These are phyloP conservation scores for Drosophila athabasca DNA, from an alignment of 1,140 invertebrate species.

Conservation along the genomic window DNA sequence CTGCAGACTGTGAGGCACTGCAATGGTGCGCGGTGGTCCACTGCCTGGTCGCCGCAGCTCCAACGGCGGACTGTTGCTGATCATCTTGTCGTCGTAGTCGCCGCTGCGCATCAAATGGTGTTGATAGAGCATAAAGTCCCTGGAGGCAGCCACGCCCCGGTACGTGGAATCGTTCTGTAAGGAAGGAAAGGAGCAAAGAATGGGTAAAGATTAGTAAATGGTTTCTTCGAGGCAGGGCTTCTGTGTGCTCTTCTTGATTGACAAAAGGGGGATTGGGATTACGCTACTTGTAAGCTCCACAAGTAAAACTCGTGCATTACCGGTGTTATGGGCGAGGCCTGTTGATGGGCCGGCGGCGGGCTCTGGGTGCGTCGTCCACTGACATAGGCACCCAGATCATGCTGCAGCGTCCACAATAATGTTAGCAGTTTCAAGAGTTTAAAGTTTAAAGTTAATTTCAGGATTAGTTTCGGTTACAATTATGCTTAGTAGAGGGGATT, in stretches of 20 bases:
- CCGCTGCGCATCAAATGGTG: constrained; percentile 87
- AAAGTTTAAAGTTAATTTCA: constrained; percentile 33
- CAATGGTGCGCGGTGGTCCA: constrained; percentile 72
- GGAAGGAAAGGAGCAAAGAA: background rate
- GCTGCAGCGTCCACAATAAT: constrained; percentile 80
- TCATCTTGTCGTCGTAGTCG: constrained; percentile 83
- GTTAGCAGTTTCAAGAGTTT: constrained; percentile 20
- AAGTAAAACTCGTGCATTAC: constrained; percentile 85
- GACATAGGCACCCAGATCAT: constrained; percentile 84
- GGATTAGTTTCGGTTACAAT: constrained; percentile 9
- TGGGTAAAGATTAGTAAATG: background rate
- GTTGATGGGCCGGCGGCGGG: constrained; percentile 90
- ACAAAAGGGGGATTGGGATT: constrained; percentile 44
- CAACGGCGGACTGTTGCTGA: constrained; percentile 88
- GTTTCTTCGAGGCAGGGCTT: background rate
- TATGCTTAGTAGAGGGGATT: background rate
- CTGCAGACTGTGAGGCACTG: constrained; percentile 86
- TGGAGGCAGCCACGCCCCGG: constrained; percentile 74
- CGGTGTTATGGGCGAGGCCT: constrained; percentile 90
- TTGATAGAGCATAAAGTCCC: constrained; percentile 87
- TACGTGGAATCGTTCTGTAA: constrained; percentile 87
- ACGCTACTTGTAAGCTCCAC: constrained; percentile 74
- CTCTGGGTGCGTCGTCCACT: constrained; percentile 85
- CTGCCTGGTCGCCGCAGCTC: constrained; percentile 87
- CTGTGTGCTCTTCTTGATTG: background rate